Evolutionary conservation across 2,797 vertebrate genomes (phyloP).

Genomic region (Hafferia zeledoni): DNA sequence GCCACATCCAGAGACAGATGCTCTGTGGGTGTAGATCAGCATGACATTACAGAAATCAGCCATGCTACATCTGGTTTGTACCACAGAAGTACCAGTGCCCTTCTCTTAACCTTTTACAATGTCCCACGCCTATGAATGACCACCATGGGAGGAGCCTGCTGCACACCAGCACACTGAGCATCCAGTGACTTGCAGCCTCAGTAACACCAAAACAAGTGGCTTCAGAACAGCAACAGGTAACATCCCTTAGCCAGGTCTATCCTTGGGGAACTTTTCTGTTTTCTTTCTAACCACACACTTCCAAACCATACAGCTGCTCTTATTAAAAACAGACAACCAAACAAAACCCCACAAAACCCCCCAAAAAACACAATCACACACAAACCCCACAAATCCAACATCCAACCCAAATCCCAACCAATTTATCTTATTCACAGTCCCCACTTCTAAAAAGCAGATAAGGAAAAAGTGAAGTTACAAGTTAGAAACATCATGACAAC

Average conservation of each 20-base stretch:
- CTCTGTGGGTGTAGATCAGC: neutral
- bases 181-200: neutral
- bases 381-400: rapidly evolving
- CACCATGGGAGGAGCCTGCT: rapidly evolving
- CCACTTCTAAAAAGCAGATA: neutral
- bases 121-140: rapidly evolving
- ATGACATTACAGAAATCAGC: neutral
- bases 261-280: neutral
- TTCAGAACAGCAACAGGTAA: neutral
- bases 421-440: neutral
- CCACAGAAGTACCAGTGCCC: neutral
- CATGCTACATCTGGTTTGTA: neutral
- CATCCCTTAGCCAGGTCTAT: neutral
- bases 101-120: neutral
- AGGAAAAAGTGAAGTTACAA: neutral
- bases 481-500: neutral
- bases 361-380: neutral
- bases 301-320: neutral
- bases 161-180: neutral
- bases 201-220: neutral
- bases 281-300: neutral
- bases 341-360: neutral
- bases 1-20: neutral
- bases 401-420: neutral
- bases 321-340: neutral